These are phyloP conservation scores for Taphrorychus bicolor DNA, from an alignment of 2,888 invertebrate genomes.

Conservation along the genomic window DNA sequence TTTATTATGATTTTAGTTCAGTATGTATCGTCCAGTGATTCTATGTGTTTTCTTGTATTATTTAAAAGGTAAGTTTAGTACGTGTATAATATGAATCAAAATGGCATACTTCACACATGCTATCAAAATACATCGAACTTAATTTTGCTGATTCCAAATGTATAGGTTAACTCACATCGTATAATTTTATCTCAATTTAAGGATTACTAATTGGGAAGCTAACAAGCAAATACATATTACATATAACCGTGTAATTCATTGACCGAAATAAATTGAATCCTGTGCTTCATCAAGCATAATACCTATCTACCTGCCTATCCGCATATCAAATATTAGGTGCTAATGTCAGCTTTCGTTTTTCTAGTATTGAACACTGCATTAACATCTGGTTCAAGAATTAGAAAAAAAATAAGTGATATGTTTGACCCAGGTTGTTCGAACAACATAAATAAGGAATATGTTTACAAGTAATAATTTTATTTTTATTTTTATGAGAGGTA, in stretches of 20 bases:
- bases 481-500: too few relatives aligned
- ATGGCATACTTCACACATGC: neutral
- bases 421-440: too few relatives aligned
- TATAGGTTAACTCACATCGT: neutral
- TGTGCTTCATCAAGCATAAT: neutral
- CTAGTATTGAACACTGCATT: too few relatives aligned
- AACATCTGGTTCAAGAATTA: too few relatives aligned
- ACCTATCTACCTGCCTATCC: neutral
- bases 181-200: neutral
- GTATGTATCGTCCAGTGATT: slow-evolving; percentile 11
- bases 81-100: neutral
- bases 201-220: neutral
- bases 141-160: neutral
- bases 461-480: too few relatives aligned
- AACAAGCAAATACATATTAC: neutral
- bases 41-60: neutral
- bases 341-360: neutral
- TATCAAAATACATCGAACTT: neutral
- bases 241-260: slow-evolving; percentile 1
- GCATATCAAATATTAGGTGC: slow-evolving; percentile 4
- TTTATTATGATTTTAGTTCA: neutral
- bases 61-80: neutral
- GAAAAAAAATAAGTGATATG: too few relatives aligned
- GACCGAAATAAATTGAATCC: neutral
- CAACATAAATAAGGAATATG: too few relatives aligned